phyloP scores from a whole-genome alignment of 2,888 invertebrate species.

The Heliconius hortense region DNA sequence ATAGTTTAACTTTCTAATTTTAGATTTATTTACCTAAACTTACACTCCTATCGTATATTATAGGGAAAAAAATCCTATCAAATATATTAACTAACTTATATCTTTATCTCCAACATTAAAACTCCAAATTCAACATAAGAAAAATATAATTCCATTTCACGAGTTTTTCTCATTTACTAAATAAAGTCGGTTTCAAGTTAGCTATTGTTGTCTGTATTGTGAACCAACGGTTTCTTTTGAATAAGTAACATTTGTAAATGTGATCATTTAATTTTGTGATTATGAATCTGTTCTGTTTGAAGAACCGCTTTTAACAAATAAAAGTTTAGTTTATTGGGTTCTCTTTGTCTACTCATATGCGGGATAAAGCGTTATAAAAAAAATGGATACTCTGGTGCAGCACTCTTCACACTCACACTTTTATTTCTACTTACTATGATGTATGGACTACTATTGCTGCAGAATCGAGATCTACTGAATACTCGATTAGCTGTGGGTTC shows the following conservation, averaged over 20 bases:
- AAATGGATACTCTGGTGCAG: too few species aligned
- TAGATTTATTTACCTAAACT: too few species aligned
- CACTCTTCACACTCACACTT: too few species aligned
- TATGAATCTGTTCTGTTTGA: not conserved
- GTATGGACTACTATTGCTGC: too few species aligned
- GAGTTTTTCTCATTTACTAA: conserved; percentile 9
- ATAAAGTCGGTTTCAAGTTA: conserved; percentile 1
- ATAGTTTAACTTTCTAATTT: too few species aligned
- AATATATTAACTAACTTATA: not conserved
- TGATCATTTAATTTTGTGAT: not conserved
- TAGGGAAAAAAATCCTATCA: too few species aligned
- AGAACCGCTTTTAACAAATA: not conserved
- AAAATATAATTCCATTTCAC: conserved; percentile 22
- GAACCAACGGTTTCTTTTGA: not conserved
- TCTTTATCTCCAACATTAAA: not conserved
- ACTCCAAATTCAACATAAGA: conserved; percentile 6
- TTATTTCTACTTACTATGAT: too few species aligned
- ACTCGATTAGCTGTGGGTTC: too few species aligned
- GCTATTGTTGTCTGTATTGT: not conserved
- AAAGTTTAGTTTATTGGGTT: not conserved
- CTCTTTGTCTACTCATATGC: not conserved
- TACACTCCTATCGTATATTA: too few species aligned
- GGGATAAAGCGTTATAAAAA: too few species aligned
- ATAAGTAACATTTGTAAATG: not conserved
- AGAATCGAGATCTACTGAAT: too few species aligned